Conservation (phyloP, 2,888 invertebrate genomes). For the Drosophila algonquin region DNA sequence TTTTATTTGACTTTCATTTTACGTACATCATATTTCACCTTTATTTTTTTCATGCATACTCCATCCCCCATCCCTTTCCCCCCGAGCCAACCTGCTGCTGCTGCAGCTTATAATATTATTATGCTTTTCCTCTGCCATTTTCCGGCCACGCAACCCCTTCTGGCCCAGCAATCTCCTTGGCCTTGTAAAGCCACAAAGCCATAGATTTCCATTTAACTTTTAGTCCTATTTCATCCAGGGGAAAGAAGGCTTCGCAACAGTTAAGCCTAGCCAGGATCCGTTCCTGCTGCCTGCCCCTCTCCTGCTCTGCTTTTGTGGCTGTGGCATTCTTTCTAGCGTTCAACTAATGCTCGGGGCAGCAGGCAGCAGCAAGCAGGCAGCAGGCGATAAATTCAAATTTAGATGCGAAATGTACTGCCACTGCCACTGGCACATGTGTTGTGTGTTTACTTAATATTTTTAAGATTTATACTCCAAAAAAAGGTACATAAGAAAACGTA, state of each 20-base stretch:
- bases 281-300: not conserved
- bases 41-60: constrained; percentile 13
- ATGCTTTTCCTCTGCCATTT: constrained; percentile 33
- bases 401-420: constrained; percentile 57
- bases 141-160: constrained; percentile 12
- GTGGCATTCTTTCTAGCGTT: constrained; percentile 19
- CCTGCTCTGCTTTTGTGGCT: constrained; percentile 7
- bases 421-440: constrained; percentile 9
- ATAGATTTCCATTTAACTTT: constrained; percentile 75
- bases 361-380: no score
- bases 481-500: constrained; percentile 56
- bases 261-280: not conserved
- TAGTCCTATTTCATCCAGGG: constrained; percentile 58
- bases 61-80: constrained; percentile 6
- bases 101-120: constrained; percentile 44
- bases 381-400: constrained; percentile 74
- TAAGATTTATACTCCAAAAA: constrained; percentile 73
- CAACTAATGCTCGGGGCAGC: constrained; percentile 63
- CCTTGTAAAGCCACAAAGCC: constrained; percentile 65
- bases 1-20: constrained; percentile 37
- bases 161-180: constrained; percentile 12
- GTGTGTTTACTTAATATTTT: constrained; percentile 75
- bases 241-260: constrained; percentile 38
- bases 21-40: constrained; percentile 15
- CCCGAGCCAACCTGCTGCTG: constrained; percentile 3